phyloP scores from a whole-genome alignment of 2,113 vertebrate genomes.

The Fukomys damarensis region DNA sequence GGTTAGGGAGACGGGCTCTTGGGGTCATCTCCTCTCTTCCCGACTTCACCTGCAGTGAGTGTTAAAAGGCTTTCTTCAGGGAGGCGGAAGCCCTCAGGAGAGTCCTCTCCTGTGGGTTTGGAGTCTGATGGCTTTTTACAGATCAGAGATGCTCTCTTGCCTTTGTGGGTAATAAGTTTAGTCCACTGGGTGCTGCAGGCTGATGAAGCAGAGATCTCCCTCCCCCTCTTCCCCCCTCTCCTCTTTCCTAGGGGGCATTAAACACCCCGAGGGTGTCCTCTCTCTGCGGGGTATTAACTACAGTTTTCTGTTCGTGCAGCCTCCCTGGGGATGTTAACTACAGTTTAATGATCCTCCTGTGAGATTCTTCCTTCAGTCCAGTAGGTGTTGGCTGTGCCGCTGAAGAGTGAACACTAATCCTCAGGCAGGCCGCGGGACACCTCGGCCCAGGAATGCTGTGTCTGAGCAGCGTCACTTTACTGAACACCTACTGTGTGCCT shows the following conservation, averaged over 20 bases:
- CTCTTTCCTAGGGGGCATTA: neutral
- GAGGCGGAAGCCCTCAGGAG: neutral
- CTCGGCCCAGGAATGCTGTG: neutral
- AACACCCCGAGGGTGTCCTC: constrained; percentile 38
- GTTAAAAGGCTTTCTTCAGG: neutral
- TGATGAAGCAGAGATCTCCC: neutral
- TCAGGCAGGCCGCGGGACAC: neutral
- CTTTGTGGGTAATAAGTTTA: constrained; percentile 30
- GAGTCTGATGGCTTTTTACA: neutral
- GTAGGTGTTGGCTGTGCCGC: neutral
- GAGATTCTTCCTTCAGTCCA: neutral
- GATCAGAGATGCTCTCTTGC: neutral
- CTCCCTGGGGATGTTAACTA: constrained; percentile 66
- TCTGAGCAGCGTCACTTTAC: neutral
- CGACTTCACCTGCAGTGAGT: neutral
- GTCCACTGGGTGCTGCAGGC: constrained; percentile 13
- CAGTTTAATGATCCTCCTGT: constrained; percentile 54
- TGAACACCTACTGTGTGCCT: constrained; percentile 16
- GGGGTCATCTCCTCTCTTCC: neutral
- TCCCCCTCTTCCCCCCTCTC: neutral
- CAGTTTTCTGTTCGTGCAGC: constrained; percentile 10
- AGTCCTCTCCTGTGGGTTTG: neutral
- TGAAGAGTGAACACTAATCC: neutral
- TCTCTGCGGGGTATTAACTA: constrained; percentile 62
- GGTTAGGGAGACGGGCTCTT: neutral